Evolutionary conservation across 2,797 vertebrate genomes (phyloP).

Genomic region (Characodon lateralis): DNA sequence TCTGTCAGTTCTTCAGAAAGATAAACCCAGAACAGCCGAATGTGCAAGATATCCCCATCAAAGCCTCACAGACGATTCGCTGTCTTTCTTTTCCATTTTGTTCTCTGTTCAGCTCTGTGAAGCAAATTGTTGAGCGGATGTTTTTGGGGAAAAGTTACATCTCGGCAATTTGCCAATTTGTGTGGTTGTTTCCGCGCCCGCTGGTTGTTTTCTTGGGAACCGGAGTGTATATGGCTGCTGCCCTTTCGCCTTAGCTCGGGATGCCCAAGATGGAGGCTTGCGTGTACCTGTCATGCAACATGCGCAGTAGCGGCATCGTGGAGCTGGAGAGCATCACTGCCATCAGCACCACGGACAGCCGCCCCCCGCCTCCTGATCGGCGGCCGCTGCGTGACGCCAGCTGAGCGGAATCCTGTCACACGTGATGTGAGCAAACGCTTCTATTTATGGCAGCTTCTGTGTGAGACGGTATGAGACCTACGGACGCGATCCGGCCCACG

Average conservation of each 20-base stretch:
- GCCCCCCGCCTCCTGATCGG: slow-evolving; percentile 43
- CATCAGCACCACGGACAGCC: slow-evolving; percentile 69
- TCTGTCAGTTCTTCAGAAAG: slow-evolving; percentile 37
- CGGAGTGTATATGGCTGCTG: slow-evolving; percentile 59
- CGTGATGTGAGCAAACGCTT: slow-evolving; percentile 17
- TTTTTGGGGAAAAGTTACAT: slow-evolving; percentile 62
- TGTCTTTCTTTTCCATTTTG: slow-evolving; percentile 64
- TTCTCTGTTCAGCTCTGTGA: slow-evolving; percentile 19
- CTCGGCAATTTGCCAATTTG: slow-evolving; percentile 68
- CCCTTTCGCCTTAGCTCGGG: slow-evolving; percentile 75
- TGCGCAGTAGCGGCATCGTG: slow-evolving; percentile 77
- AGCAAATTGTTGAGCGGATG: slow-evolving; percentile 16
- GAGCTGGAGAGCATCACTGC: slow-evolving; percentile 56
- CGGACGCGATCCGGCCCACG: background rate
- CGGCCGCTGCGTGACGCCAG: slow-evolving; percentile 21
- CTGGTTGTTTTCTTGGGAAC: slow-evolving; percentile 51
- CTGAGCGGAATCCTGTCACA: slow-evolving; percentile 9
- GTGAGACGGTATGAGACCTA: background rate
- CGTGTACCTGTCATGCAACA: slow-evolving; percentile 82
- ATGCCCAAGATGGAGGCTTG: slow-evolving; percentile 83
- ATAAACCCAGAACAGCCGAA: slow-evolving; percentile 44
- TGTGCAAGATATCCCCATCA: slow-evolving; percentile 55
- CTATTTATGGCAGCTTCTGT: slow-evolving; percentile 35
- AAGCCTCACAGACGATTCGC: slow-evolving; percentile 56
- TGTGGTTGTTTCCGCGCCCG: background rate